Evolutionary conservation across 2,888 invertebrate genomes (phyloP).

Genomic region (Epistrophella euchroma): DNA sequence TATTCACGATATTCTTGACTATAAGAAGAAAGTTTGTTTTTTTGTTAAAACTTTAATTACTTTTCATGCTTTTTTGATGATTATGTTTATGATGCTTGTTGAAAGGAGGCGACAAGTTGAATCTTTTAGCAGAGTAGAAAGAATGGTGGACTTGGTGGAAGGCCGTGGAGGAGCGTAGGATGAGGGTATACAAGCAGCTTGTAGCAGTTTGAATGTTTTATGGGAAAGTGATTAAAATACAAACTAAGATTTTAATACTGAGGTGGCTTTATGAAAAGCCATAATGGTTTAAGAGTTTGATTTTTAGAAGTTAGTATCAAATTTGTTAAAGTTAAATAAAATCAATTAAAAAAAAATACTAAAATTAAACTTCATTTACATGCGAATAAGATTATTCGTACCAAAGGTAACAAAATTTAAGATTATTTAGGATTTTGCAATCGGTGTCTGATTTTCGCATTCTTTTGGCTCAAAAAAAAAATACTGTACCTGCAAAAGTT

Average conservation of each 20-base stretch:
- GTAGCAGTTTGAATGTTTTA: not conserved
- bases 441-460: too few species aligned
- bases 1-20: constrained; percentile 5
- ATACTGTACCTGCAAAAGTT: too few species aligned
- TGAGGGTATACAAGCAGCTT: too few species aligned
- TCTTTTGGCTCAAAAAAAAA: too few species aligned
- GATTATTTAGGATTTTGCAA: too few species aligned
- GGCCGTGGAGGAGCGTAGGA: not conserved
- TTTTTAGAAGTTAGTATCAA: not conserved
- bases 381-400: too few species aligned
- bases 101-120: constrained; percentile 9
- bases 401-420: too few species aligned
- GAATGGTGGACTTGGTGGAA: too few species aligned
- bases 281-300: not conserved
- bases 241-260: not conserved
- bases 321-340: not conserved
- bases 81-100: constrained; percentile 54
- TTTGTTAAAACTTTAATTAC: constrained; percentile 70
- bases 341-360: too few species aligned
- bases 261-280: not conserved
- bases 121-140: not conserved
- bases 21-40: constrained; percentile 19
- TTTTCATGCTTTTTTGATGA: constrained; percentile 70
- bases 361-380: too few species aligned
- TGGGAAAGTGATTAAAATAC: constrained; percentile 6